Percentiles rank a stretch among this genome's conserved stretches.
Conservation (phyloP, 2,888 invertebrate genomes). For the Amphipyra tragopoginis region DNA sequence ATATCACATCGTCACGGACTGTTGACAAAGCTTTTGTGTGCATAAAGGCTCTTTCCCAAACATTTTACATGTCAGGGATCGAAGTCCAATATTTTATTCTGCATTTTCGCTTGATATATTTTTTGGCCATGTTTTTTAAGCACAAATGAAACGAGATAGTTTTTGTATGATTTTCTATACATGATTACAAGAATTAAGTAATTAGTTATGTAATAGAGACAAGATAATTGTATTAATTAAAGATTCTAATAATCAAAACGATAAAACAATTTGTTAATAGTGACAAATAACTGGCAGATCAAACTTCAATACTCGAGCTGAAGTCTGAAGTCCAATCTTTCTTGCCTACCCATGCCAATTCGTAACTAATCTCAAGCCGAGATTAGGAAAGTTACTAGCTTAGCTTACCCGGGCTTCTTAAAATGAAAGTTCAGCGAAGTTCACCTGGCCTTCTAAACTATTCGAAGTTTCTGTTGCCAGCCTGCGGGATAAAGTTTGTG, state of each 20-base stretch:
- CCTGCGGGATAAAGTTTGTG: slow-evolving; percentile 29
- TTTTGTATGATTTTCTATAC: too few species aligned
- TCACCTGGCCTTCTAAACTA: slow-evolving; percentile 26
- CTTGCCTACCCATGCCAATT: slow-evolving; percentile 15
- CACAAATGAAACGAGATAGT: too few species aligned
- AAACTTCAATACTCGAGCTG: neutral
- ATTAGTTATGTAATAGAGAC: too few species aligned
- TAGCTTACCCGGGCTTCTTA: slow-evolving; percentile 22
- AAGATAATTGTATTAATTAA: neutral
- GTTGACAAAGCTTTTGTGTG: slow-evolving; percentile 46
- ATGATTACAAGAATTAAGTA: too few species aligned
- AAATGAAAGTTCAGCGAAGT: slow-evolving; percentile 46
- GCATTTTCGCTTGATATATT: neutral
- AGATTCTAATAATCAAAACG: neutral
- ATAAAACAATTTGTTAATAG: too few species aligned
- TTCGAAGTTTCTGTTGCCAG: slow-evolving; percentile 17
- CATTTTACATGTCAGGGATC: slow-evolving; percentile 34
- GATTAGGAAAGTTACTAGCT: slow-evolving; percentile 46
- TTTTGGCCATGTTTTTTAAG: too few species aligned
- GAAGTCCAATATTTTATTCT: slow-evolving; percentile 18
- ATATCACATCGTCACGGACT: slow-evolving; percentile 48
- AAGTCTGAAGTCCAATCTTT: slow-evolving; percentile 15
- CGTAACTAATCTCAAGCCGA: slow-evolving; percentile 26
- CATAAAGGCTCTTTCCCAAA: slow-evolving; percentile 12
- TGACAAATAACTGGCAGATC: too few species aligned